These are phyloP conservation scores for Lagria hirta DNA, from an alignment of 2,888 invertebrate species.

Conservation along the genomic window DNA sequence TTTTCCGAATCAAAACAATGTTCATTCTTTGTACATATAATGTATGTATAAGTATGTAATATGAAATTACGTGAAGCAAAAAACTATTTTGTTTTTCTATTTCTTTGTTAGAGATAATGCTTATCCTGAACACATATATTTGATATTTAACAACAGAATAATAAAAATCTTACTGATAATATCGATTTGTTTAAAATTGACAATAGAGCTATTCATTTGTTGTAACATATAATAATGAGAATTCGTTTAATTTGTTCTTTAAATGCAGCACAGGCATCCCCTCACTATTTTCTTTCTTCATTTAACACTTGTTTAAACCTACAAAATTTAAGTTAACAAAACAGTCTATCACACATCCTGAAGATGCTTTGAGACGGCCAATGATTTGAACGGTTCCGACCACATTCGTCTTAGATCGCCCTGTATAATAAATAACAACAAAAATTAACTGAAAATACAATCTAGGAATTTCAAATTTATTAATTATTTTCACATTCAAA, in stretches of 20 bases:
- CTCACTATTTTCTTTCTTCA: conserved; percentile 29
- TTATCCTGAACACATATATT: too few relatives aligned
- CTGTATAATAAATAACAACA: conserved; percentile 56
- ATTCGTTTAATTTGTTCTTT: conserved; percentile 29
- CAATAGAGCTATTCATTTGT: conserved; percentile 32
- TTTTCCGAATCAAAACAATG: conserved; percentile 3
- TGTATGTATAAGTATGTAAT: too few relatives aligned
- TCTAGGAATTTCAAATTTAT: too few relatives aligned
- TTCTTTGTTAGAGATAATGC: too few relatives aligned
- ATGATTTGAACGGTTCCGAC: conserved; percentile 92
- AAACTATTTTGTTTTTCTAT: too few relatives aligned
- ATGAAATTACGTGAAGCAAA: too few relatives aligned
- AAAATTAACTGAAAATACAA: conserved; percentile 1
- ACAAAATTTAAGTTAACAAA: conserved; percentile 34
- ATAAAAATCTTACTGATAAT: conserved; percentile 17
- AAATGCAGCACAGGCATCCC: conserved; percentile 28
- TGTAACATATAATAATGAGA: conserved; percentile 30
- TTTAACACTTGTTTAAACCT: conserved; percentile 33
- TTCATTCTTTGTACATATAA: too few relatives aligned
- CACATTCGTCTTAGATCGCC: conserved; percentile 97
- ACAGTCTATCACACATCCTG: conserved; percentile 67
- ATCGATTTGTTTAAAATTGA: conserved; percentile 30
- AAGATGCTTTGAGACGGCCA: conserved; percentile 76
- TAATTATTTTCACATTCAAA: too few relatives aligned
- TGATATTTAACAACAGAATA: too few relatives aligned